phyloP scores from a whole-genome alignment of 2,797 vertebrate genomes.

The Acanthiza pusilla region DNA sequence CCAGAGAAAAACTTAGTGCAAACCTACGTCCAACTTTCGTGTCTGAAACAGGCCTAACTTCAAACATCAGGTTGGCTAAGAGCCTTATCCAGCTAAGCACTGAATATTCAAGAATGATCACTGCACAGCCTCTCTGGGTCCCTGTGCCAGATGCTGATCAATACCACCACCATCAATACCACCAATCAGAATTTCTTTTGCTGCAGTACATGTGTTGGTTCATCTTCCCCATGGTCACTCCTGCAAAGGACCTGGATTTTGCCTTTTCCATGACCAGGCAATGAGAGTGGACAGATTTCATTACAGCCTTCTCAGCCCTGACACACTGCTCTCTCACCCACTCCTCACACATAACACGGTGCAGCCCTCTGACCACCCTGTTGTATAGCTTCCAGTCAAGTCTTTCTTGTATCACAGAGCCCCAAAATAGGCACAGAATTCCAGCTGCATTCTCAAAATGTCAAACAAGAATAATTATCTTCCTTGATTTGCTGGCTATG shows the following conservation, averaged over 20 bases:
- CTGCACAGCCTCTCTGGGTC: not conserved
- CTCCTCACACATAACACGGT: not conserved
- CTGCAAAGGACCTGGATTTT: not conserved
- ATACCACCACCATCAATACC: not conserved
- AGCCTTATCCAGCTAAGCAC: not conserved
- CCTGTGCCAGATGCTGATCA: not conserved
- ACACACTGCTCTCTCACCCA: not conserved
- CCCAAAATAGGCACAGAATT: not conserved
- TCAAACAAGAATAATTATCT: not conserved
- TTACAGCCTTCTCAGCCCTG: not conserved
- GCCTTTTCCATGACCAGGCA: not conserved
- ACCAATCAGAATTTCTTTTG: not conserved
- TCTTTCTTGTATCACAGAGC: not conserved
- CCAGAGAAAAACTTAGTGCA: not conserved
- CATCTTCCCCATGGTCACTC: not conserved
- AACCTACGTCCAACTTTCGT: not conserved
- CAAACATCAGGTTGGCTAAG: not conserved
- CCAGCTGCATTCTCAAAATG: not conserved
- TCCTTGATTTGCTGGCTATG: not conserved
- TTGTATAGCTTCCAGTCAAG: not conserved
- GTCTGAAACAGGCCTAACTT: not conserved
- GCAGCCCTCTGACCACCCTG: not conserved
- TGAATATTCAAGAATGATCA: rapidly evolving
- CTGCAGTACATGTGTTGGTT: not conserved
- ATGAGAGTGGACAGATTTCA: not conserved